Base-by-base conservation (phyloP, 2,888 invertebrate genomes). In the Maniola hyperantus region DNA sequence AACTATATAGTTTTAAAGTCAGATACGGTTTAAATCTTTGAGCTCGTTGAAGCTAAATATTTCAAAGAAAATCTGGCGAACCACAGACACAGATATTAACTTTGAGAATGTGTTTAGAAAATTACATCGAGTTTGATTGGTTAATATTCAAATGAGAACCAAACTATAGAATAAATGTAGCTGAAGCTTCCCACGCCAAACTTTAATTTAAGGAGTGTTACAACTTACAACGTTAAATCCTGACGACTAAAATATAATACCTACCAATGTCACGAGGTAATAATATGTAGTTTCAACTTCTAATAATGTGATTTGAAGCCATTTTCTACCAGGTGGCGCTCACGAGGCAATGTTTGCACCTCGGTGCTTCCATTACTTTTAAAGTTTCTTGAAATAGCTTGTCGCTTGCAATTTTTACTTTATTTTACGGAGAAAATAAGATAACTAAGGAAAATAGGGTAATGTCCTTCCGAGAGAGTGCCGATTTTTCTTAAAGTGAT, bases 261-360 rank as follows among this genome's bases (percentile, higher is more conserved):
- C 55, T 65, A 58, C 54, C 65, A 54, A 60, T 70, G 34, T 58
- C 60, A 68, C 65, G 63, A 72, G 67, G 70, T 68, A 69, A 67
- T 72, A 74, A 74, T n/a, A n/a, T n/a, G n/a, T n/a, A n/a, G n/a
- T n/a, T n/a, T n/a, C n/a, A n/a, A n/a, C n/a, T 76, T 76, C 71
- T 77, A 72, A 73, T 80, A 80, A 80, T 75, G 76, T 63, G 71
- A 81, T 81, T 79, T 79, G 74, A 73, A 72, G 71, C 74, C 75
- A 75, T 76, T 74, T 74, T 71, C 57, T 72, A 55, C 67, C 76
- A 78, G 76, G 76, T 78, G 77, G 77, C 72, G 74, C 64, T 73
- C 65, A 71, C 69, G 70, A 71, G 70, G 66, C 63, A 67, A 71
- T 71, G 72, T 80, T 82, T 72, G 67, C 74, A 79, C 78, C 76